Percentiles rank a stretch among this genome's conserved stretches.
These are phyloP conservation scores for Cosmopolites sordidus DNA, from an alignment of 2,888 invertebrate species.

Conservation along the genomic window DNA sequence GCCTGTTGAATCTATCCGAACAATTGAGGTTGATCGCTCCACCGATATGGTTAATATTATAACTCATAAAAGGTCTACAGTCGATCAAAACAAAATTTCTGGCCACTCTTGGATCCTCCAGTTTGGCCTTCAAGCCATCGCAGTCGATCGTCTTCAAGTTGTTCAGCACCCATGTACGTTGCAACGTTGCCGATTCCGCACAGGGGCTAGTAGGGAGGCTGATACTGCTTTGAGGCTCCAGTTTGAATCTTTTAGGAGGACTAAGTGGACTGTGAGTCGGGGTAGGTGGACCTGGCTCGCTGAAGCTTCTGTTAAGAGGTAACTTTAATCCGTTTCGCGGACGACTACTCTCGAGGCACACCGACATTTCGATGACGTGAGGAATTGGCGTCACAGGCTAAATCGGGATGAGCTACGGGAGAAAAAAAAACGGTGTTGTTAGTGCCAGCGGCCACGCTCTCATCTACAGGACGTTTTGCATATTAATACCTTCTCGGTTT, in stretches of 20 bases:
- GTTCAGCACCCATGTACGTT: slow-evolving; percentile 52
- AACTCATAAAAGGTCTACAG: slow-evolving; percentile 66
- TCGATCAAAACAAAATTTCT: slow-evolving; percentile 55
- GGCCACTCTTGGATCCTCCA: slow-evolving; percentile 41
- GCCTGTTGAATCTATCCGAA: slow-evolving; percentile 63
- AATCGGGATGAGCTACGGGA: slow-evolving; percentile 45
- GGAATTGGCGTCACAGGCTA: slow-evolving; percentile 42
- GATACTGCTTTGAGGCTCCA: slow-evolving; percentile 47
- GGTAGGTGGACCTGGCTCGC: slow-evolving; percentile 53
- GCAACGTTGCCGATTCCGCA: slow-evolving; percentile 53
- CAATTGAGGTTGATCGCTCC: slow-evolving; percentile 70
- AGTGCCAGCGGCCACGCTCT: slow-evolving; percentile 35
- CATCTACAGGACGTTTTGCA: slow-evolving; percentile 1
- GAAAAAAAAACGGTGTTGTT: slow-evolving; percentile 34
- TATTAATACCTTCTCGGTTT: too few relatives aligned
- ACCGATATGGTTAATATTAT: slow-evolving; percentile 64
- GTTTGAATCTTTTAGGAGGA: slow-evolving; percentile 47
- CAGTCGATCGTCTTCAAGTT: slow-evolving; percentile 52
- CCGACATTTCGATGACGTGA: slow-evolving; percentile 48
- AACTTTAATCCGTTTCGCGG: slow-evolving; percentile 56
- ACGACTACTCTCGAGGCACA: slow-evolving; percentile 52
- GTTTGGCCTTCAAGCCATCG: slow-evolving; percentile 51
- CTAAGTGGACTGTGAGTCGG: slow-evolving; percentile 39
- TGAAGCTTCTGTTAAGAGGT: slow-evolving; percentile 54
- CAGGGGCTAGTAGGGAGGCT: slow-evolving; percentile 54